Evolutionary conservation across 2,113 vertebrate genomes (phyloP).

Genomic region (Craseonycteris thonglongyai): DNA sequence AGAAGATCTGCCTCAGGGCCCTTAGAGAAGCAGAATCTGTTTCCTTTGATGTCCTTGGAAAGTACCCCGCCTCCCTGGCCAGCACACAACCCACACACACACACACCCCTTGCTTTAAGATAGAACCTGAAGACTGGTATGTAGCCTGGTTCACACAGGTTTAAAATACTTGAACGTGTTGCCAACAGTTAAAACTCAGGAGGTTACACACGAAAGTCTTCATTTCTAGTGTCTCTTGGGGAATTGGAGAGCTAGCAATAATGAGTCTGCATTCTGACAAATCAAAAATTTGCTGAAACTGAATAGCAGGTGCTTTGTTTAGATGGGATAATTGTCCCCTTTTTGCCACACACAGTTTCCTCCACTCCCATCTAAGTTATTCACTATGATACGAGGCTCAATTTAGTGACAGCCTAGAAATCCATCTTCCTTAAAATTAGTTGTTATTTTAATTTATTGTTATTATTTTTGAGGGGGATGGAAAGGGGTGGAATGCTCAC

Average conservation of each 20-base stretch:
- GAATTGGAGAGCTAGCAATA: background rate
- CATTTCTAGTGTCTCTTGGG: background rate
- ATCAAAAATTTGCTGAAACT: background rate
- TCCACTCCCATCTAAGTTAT: background rate
- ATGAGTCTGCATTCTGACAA: background rate
- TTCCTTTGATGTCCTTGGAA: background rate
- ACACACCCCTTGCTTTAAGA: background rate
- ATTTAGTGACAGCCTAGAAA: background rate
- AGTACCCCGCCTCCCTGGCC: background rate
- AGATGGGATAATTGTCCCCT: background rate
- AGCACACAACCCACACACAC: too few relatives aligned
- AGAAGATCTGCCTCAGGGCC: background rate
- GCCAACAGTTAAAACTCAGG: background rate
- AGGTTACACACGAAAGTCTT: background rate
- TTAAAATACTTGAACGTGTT: background rate
- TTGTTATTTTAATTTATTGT: background rate
- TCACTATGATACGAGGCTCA: background rate
- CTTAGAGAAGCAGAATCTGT: background rate
- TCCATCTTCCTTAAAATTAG: background rate
- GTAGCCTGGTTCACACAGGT: background rate
- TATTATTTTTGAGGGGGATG: background rate
- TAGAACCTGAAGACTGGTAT: background rate
- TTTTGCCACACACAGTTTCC: background rate
- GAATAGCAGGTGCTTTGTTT: background rate
- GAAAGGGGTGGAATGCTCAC: background rate